phyloP scores from a whole-genome alignment of 1,140 invertebrate species.

The Hyles euphorbiae region DNA sequence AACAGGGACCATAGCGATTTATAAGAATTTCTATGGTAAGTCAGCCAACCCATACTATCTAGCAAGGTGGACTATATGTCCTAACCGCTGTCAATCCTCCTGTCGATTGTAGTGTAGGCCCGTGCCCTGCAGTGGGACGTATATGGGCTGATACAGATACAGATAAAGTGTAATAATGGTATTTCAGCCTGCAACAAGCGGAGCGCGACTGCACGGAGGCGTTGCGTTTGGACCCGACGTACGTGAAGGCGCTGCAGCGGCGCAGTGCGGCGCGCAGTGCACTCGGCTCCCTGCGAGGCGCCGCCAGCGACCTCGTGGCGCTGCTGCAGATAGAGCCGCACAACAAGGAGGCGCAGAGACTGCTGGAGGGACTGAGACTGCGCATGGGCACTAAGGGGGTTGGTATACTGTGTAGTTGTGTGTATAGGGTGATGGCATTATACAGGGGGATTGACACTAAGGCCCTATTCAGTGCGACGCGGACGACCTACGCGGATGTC shows the following conservation, averaged over 20 bases:
- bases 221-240: constrained; percentile 82
- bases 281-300: constrained; percentile 74
- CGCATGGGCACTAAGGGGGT: constrained; percentile 76
- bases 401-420: constrained; percentile 21
- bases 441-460: too few relatives aligned
- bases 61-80: too few relatives aligned
- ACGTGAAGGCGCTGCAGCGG: constrained; percentile 88
- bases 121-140: too few relatives aligned
- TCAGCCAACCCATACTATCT: too few relatives aligned
- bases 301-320: constrained; percentile 80
- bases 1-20: too few relatives aligned
- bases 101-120: too few relatives aligned
- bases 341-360: constrained; percentile 78
- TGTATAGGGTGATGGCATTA: neutral
- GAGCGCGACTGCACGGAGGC: constrained; percentile 86
- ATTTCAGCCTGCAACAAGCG: constrained; percentile 81
- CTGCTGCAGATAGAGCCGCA: constrained; percentile 83
- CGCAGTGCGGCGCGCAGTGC: constrained; percentile 81
- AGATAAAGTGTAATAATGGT: constrained; percentile 1
- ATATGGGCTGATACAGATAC: too few relatives aligned
- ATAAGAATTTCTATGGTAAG: too few relatives aligned
- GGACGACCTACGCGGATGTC: too few relatives aligned
- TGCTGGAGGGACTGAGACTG: constrained; percentile 77
- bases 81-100: too few relatives aligned
- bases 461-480: too few relatives aligned